Percentiles rank a stretch among this genome's conserved stretches.
Evolutionary conservation across 2,113 vertebrate genomes (phyloP).

Genomic region (Marcusenius ussheri): DNA sequence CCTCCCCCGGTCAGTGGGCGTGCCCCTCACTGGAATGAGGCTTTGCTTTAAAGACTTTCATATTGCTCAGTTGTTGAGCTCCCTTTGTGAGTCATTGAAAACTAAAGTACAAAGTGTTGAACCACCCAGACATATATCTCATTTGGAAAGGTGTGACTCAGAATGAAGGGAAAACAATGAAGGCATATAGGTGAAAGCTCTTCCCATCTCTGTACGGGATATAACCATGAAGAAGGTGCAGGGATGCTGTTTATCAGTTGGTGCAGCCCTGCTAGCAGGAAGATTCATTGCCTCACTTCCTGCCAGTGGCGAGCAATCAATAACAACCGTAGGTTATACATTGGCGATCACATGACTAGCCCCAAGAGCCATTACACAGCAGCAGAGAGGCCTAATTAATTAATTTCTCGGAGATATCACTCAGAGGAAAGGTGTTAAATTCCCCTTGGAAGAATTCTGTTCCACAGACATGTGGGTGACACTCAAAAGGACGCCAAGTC

Average conservation of each 20-base stretch:
- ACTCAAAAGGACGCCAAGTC: neutral
- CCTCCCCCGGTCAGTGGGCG: neutral
- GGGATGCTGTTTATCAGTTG: constrained; percentile 25
- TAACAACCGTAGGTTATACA: constrained; percentile 4
- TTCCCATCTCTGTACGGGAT: neutral
- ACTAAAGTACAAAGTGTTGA: neutral
- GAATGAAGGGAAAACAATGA: neutral
- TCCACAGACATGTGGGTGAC: neutral
- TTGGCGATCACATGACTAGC: constrained; percentile 18
- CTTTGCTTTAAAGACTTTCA: neutral
- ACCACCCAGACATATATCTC: neutral
- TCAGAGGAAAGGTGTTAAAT: constrained; percentile 18
- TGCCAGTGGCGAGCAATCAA: constrained; percentile 19
- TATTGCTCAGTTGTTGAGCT: neutral
- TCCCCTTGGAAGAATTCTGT: constrained; percentile 1
- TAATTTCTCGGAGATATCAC: constrained; percentile 27
- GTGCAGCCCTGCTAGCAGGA: neutral
- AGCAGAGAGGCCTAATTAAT: constrained; percentile 23
- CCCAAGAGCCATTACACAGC: neutral
- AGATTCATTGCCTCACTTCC: constrained; percentile 16
- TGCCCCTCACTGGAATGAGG: neutral
- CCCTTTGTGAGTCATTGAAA: neutral
- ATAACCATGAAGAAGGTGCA: constrained; percentile 15
- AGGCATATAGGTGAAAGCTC: neutral
- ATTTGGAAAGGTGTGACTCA: neutral